A percentile compares a stretch with the other conserved stretches of the same genome.
phyloP scores from a whole-genome alignment of 2,113 vertebrate genomes.

The Gyps fulvus region DNA sequence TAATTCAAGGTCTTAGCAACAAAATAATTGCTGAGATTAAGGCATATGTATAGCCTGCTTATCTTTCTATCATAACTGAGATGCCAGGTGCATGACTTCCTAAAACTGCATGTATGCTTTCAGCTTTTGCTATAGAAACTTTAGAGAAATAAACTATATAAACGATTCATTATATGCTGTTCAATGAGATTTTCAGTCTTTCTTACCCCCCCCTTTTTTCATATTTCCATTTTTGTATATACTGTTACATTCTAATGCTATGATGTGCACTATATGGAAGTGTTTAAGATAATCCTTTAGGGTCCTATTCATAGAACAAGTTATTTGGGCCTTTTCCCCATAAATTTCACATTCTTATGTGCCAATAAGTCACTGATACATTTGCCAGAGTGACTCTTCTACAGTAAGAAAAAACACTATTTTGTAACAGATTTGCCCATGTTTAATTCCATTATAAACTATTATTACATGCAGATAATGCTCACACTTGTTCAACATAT shows the following conservation, averaged over 20 bases:
- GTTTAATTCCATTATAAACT: background rate
- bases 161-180: slow-evolving; percentile 7
- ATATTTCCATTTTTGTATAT: slow-evolving; percentile 50
- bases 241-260: slow-evolving; percentile 63
- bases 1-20: slow-evolving; percentile 41
- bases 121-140: background rate
- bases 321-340: slow-evolving; percentile 64
- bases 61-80: background rate
- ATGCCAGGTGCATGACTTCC: background rate
- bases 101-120: background rate
- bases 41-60: background rate
- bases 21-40: slow-evolving; percentile 51
- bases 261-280: slow-evolving; percentile 61
- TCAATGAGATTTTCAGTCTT: slow-evolving; percentile 52
- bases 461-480: background rate
- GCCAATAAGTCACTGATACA: slow-evolving; percentile 19
- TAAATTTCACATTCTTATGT: slow-evolving; percentile 47
- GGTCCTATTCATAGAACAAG: slow-evolving; percentile 54
- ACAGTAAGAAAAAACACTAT: background rate
- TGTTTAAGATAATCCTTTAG: slow-evolving; percentile 68
- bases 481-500: background rate
- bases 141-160: slow-evolving; percentile 13
- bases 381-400: slow-evolving; percentile 12
- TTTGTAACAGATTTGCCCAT: background rate
- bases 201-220: background rate